Percentiles rank a stretch among this genome's conserved stretches.
phyloP scores from a whole-genome alignment of 1,140 invertebrate species.

The Lutraria rhynchaena region DNA sequence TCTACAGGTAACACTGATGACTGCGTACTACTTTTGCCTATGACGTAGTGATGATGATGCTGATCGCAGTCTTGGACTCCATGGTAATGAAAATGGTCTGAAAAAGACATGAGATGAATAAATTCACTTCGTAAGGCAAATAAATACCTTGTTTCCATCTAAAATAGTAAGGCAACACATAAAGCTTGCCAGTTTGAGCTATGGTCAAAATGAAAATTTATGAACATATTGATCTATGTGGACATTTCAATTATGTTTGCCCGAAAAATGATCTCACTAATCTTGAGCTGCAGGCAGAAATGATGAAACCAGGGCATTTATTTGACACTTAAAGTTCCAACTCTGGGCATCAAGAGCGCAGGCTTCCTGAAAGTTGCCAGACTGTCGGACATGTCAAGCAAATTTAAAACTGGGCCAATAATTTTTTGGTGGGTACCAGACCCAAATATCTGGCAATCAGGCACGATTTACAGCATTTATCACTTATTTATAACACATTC shows the following conservation, averaged over 20 bases:
- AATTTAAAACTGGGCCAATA: no score
- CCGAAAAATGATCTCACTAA: not conserved
- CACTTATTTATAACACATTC: not conserved
- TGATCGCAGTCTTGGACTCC: slow-evolving; percentile 45
- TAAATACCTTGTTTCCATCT: not conserved
- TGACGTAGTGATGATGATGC: slow-evolving; percentile 30
- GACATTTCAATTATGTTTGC: not conserved
- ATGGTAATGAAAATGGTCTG: slow-evolving; percentile 50
- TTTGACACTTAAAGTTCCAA: no score
- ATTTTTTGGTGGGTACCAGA: no score
- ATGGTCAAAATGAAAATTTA: not conserved
- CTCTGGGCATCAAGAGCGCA: no score
- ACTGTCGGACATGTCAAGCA: no score
- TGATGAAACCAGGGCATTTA: no score
- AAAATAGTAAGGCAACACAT: no score
- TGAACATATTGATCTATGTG: not conserved
- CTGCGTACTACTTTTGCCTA: not conserved
- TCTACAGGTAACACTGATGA: not conserved
- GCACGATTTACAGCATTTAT: no score
- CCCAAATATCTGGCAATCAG: not conserved
- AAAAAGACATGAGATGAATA: slow-evolving; percentile 2
- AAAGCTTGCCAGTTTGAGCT: no score
- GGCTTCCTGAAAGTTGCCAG: no score
- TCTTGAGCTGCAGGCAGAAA: no score
- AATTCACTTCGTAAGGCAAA: not conserved